Percentiles rank a stretch among this genome's conserved stretches.
Evolutionary conservation across 2,888 invertebrate genomes (phyloP).

Genomic region (Mythimna ferrago): DNA sequence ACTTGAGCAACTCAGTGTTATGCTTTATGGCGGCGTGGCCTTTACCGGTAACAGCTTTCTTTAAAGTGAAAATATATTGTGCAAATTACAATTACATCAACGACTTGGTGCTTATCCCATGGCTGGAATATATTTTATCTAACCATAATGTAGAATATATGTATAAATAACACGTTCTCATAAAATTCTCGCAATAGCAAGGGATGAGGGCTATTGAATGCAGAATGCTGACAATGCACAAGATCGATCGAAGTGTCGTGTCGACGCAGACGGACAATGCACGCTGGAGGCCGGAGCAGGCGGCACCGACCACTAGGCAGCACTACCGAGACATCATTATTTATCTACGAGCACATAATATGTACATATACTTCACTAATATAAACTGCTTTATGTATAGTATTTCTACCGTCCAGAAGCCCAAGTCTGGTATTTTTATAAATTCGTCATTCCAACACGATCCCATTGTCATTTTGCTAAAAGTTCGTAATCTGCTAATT

Average conservation of each 20-base stretch:
- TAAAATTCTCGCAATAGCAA: not conserved
- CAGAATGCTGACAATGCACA: slow-evolving; percentile 24
- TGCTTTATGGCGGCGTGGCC: slow-evolving; percentile 26
- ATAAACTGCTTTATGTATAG: not conserved
- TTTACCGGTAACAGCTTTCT: slow-evolving; percentile 36
- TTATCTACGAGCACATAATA: not conserved
- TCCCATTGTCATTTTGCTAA: too few species aligned
- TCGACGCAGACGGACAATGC: slow-evolving; percentile 16
- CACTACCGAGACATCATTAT: slow-evolving; percentile 14
- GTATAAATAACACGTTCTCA: not conserved
- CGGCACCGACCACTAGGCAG: not conserved
- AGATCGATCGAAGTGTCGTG: slow-evolving; percentile 23
- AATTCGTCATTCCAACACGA: too few species aligned
- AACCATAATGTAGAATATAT: not conserved
- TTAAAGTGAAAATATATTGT: slow-evolving; percentile 28
- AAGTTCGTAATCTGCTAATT: too few species aligned
- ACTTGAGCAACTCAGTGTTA: slow-evolving; percentile 11
- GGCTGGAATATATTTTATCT: not conserved
- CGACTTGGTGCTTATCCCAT: not conserved
- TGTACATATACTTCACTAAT: not conserved
- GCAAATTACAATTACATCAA: slow-evolving; percentile 12
- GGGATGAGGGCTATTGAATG: slow-evolving; percentile 15
- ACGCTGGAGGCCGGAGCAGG: not conserved
- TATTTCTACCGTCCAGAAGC: not conserved
- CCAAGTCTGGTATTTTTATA: too few species aligned